Percentiles rank a stretch among this genome's conserved stretches.
Conservation (phyloP, 2,888 invertebrate species). For the Dasypogon diadema region DNA sequence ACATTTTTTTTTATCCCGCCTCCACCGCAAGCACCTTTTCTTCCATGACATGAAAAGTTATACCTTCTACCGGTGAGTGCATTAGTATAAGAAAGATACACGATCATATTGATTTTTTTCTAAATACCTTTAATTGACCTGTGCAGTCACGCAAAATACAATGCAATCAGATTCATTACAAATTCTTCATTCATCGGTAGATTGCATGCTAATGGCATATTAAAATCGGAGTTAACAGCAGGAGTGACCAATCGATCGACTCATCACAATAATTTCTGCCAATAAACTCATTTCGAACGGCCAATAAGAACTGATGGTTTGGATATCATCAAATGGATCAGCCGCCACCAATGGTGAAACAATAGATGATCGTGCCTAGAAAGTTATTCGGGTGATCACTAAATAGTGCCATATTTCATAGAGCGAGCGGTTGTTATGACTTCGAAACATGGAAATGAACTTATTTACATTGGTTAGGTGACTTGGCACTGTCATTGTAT, state of each 20-base stretch:
- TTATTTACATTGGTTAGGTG: slow-evolving; percentile 38
- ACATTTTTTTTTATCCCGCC: too few species aligned
- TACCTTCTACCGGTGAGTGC: too few species aligned
- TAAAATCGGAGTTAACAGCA: slow-evolving; percentile 16
- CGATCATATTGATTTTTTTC: background rate
- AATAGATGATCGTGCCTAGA: slow-evolving; percentile 48
- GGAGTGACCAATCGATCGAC: slow-evolving; percentile 42
- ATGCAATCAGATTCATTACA: slow-evolving; percentile 4
- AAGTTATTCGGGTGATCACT: slow-evolving; percentile 34
- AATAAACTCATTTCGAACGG: slow-evolving; percentile 43
- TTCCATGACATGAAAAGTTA: too few species aligned
- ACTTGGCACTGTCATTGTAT: slow-evolving; percentile 11
- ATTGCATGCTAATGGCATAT: slow-evolving; percentile 50
- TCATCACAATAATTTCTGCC: slow-evolving; percentile 42
- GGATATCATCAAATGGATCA: slow-evolving; percentile 1
- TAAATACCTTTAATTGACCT: background rate
- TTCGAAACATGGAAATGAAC: slow-evolving; percentile 39
- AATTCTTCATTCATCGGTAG: slow-evolving; percentile 19
- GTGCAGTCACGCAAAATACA: background rate
- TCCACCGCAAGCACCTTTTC: too few species aligned
- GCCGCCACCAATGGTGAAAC: slow-evolving; percentile 28
- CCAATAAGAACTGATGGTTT: slow-evolving; percentile 38
- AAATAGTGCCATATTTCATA: slow-evolving; percentile 28
- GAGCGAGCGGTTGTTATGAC: slow-evolving; percentile 8
- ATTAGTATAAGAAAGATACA: too few species aligned